phyloP scores from a whole-genome alignment of 2,113 vertebrate species.

The Saiga tatarica region DNA sequence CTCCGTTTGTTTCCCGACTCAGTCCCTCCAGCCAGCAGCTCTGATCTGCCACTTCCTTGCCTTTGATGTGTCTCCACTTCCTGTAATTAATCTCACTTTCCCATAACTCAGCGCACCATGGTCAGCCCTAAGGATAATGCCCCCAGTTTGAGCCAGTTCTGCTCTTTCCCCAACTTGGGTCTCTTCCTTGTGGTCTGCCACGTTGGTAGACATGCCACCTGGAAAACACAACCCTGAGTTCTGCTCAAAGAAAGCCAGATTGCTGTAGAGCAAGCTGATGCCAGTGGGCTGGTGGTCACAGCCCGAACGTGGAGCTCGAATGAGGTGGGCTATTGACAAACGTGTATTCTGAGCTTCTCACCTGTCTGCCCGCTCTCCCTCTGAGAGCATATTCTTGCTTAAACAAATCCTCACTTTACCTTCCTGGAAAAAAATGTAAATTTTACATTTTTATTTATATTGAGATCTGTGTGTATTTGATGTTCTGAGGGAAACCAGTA shows the following conservation, averaged over 20 bases:
- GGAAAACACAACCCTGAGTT: not conserved
- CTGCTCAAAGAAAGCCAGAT: not conserved
- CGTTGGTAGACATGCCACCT: fast-evolving
- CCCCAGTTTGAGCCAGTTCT: not conserved
- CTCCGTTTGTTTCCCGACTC: not conserved
- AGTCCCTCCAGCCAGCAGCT: not conserved
- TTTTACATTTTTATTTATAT: not conserved
- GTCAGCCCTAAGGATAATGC: not conserved
- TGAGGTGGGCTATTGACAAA: not conserved
- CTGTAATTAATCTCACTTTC: constrained; percentile 1
- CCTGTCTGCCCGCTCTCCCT: not conserved
- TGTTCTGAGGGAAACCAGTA: not conserved
- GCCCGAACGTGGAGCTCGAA: not conserved
- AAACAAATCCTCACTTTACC: not conserved
- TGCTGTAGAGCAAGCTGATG: fast-evolving
- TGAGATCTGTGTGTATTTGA: not conserved
- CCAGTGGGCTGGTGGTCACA: fast-evolving
- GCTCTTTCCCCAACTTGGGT: fast-evolving
- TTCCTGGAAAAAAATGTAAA: not conserved
- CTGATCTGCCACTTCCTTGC: not conserved
- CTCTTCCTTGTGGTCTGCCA: not conserved
- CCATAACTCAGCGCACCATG: not conserved
- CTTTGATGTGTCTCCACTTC: constrained; percentile 26
- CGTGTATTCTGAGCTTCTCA: not conserved
- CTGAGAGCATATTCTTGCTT: not conserved